Conservation (phyloP, 2,113 vertebrate genomes). For the Cercocebus atys region DNA sequence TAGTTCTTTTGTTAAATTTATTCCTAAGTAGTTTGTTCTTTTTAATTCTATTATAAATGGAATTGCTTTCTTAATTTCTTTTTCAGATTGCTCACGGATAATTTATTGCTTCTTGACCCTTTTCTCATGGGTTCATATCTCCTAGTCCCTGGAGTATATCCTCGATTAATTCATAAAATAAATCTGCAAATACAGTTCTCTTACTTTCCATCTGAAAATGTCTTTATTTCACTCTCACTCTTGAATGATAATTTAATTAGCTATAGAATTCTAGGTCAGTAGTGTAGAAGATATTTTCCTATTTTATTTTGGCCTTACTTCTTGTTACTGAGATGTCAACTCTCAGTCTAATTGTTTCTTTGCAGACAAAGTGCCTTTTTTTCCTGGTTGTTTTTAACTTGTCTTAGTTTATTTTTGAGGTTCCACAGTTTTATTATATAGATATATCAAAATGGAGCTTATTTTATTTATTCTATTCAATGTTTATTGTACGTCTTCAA, state of each 20-base stretch:
- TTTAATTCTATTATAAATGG: neutral
- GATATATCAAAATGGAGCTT: neutral
- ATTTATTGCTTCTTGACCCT: slow-evolving; percentile 1
- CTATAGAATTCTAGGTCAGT: neutral
- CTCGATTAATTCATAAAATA: neutral
- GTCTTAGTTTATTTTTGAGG: neutral
- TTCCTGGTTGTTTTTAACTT: slow-evolving; percentile 6
- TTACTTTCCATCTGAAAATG: neutral
- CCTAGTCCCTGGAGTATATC: neutral
- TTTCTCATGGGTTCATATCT: neutral
- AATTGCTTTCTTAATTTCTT: slow-evolving; percentile 26
- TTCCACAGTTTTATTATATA: neutral
- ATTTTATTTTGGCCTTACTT: slow-evolving; percentile 40
- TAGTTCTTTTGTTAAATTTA: neutral
- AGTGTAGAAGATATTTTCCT: slow-evolving; percentile 15
- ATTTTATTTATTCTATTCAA: neutral
- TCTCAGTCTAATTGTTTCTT: slow-evolving; percentile 3
- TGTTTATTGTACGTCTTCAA: neutral
- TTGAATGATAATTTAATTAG: neutral
- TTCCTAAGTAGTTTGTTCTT: neutral
- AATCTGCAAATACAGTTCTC: neutral
- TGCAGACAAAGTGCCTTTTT: neutral
- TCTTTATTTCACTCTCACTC: neutral
- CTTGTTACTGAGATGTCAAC: neutral
- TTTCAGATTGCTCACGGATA: neutral